Evolutionary conservation across 2,888 invertebrate species (phyloP).

Genomic region (Rhagonycha lutea): DNA sequence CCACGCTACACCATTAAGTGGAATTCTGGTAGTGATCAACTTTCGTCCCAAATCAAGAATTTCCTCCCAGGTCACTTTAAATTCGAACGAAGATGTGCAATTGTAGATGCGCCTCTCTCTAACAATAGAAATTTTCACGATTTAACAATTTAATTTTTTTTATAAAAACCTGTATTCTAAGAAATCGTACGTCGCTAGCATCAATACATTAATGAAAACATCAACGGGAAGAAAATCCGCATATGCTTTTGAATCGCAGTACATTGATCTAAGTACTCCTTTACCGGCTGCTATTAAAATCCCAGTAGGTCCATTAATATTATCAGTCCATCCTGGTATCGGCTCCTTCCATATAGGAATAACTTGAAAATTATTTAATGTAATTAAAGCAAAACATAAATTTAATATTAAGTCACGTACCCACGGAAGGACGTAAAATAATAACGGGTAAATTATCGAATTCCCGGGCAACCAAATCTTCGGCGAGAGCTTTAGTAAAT

Average conservation of each 20-base stretch:
- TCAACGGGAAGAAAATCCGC: constrained; percentile 78
- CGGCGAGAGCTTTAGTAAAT: constrained; percentile 62
- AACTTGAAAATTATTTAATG: constrained; percentile 45
- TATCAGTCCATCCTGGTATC: no score
- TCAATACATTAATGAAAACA: constrained; percentile 56
- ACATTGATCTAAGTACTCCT: constrained; percentile 87
- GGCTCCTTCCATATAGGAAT: no score
- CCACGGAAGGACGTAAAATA: constrained; percentile 85
- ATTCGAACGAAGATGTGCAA: constrained; percentile 65
- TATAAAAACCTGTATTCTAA: constrained; percentile 32
- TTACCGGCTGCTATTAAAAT: constrained; percentile 82
- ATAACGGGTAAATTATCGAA: constrained; percentile 76
- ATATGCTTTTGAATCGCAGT: constrained; percentile 75
- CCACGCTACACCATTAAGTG: no score
- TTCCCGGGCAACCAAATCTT: constrained; percentile 75
- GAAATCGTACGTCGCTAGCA: constrained; percentile 51
- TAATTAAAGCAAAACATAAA: constrained; percentile 48
- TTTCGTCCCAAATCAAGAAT: constrained; percentile 80
- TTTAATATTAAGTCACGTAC: constrained; percentile 51
- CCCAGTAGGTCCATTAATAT: constrained; percentile 85
- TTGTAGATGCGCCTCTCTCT: constrained; percentile 52
- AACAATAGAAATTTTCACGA: not conserved
- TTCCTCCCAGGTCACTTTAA: constrained; percentile 85
- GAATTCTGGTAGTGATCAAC: constrained; percentile 61
- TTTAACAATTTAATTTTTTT: not conserved